A percentile compares a stretch with the other conserved stretches of the same genome.
Conservation (phyloP, 1,140 invertebrate species). For the Pentalonia nigronervosa region DNA sequence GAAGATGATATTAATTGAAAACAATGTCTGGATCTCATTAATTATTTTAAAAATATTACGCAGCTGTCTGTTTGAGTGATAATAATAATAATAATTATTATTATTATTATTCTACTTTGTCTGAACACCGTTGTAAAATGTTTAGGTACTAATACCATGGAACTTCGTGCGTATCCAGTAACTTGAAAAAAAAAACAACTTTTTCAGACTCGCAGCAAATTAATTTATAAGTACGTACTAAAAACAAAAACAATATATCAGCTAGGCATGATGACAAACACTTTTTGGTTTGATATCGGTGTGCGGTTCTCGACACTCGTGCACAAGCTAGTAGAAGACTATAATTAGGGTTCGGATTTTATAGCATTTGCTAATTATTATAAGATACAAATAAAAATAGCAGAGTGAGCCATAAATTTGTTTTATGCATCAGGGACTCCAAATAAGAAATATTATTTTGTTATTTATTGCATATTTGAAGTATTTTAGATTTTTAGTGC, state of each 20-base stretch:
- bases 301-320: not conserved
- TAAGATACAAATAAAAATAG: too few relatives aligned
- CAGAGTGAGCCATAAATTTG: too few relatives aligned
- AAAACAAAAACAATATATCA: not conserved
- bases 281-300: not conserved
- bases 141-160: not conserved
- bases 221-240: not conserved
- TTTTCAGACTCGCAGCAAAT: not conserved
- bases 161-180: not conserved
- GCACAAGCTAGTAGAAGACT: not conserved
- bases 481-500: too few relatives aligned
- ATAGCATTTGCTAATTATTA: too few relatives aligned
- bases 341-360: too few relatives aligned
- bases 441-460: too few relatives aligned
- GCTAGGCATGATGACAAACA: not conserved
- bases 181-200: not conserved
- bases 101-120: too few relatives aligned
- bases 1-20: too few relatives aligned
- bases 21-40: not conserved
- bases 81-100: not conserved
- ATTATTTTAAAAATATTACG: not conserved
- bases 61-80: not conserved
- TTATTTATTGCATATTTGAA: too few relatives aligned
- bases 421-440: too few relatives aligned
- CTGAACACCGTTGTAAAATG: not conserved